Conservation (phyloP, 2,888 invertebrate genomes). For the Acanthosoma haemorrhoidale region DNA sequence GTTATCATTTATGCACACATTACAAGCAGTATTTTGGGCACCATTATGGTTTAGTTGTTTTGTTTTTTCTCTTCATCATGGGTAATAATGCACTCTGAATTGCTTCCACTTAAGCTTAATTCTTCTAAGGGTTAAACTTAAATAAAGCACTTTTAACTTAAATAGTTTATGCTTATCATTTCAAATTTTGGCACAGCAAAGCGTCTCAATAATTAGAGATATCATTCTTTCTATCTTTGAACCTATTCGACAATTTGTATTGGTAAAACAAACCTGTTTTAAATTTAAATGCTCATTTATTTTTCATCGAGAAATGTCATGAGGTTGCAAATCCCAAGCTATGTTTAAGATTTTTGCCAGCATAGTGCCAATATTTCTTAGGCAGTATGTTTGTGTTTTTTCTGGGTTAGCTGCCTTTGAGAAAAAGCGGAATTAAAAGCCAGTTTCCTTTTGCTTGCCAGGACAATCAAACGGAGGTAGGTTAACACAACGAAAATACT, state of each 20-base stretch:
- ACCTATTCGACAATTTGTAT: no score
- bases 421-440: constrained; percentile 46
- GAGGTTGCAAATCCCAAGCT: constrained; percentile 13
- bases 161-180: constrained; percentile 2
- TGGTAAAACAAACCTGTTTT: no score
- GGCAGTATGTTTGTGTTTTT: constrained; percentile 38
- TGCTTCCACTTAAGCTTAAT: neutral
- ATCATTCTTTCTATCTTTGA: no score
- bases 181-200: constrained; percentile 7
- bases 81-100: neutral
- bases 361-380: constrained; percentile 30
- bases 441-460: constrained; percentile 65
- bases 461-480: constrained; percentile 59
- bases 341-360: constrained; percentile 10
- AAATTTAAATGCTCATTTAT: neutral
- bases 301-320: neutral
- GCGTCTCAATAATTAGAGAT: no score
- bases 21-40: neutral
- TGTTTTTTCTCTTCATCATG: neutral
- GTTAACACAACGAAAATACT: constrained; percentile 40
- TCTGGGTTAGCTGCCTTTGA: constrained; percentile 39
- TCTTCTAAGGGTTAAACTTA: neutral
- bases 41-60: neutral
- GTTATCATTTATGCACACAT: neutral
- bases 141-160: neutral